Conservation (phyloP, 2,797 vertebrate genomes). For the Serranus cabrilla region DNA sequence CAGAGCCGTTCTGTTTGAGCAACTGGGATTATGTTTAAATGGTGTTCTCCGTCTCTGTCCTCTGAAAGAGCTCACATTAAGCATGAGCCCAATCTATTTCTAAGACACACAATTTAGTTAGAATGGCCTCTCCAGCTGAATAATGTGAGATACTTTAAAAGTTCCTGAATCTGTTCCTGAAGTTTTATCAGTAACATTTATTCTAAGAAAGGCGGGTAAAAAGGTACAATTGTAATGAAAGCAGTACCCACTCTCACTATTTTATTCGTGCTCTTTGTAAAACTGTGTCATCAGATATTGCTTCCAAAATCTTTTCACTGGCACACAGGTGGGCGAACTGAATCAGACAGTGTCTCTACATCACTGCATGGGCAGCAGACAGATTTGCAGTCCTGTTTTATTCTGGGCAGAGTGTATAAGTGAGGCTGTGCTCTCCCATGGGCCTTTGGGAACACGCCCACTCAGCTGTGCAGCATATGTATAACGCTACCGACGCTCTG, state of each 20-base stretch:
- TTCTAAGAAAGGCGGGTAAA: conserved; percentile 7
- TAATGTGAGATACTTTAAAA: conserved; percentile 35
- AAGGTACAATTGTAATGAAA: conserved; percentile 23
- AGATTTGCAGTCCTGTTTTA: conserved; percentile 61
- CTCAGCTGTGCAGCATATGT: conserved; percentile 75
- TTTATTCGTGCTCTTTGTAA: conserved; percentile 23
- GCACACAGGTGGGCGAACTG: conserved; percentile 35
- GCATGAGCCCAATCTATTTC: conserved; percentile 45
- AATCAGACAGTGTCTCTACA: conserved; percentile 61
- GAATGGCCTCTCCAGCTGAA: conserved; percentile 42
- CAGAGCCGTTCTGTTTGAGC: conserved; percentile 68
- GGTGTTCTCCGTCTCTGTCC: conserved; percentile 46
- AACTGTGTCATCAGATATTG: conserved; percentile 45
- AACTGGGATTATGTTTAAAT: conserved; percentile 66
- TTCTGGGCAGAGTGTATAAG: conserved; percentile 57
- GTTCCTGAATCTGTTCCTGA: conserved; percentile 31
- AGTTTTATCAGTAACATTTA: conserved; percentile 18
- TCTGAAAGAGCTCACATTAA: conserved; percentile 52
- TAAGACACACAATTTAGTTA: conserved; percentile 36
- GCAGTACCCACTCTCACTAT: neutral
- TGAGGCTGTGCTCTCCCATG: conserved; percentile 66
- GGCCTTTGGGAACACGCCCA: conserved; percentile 65
- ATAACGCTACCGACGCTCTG: conserved; percentile 39
- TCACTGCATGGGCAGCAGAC: conserved; percentile 57
- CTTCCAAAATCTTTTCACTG: conserved; percentile 45